phyloP scores from a whole-genome alignment of 2,797 vertebrate species.

The Nyctibius grandis region DNA sequence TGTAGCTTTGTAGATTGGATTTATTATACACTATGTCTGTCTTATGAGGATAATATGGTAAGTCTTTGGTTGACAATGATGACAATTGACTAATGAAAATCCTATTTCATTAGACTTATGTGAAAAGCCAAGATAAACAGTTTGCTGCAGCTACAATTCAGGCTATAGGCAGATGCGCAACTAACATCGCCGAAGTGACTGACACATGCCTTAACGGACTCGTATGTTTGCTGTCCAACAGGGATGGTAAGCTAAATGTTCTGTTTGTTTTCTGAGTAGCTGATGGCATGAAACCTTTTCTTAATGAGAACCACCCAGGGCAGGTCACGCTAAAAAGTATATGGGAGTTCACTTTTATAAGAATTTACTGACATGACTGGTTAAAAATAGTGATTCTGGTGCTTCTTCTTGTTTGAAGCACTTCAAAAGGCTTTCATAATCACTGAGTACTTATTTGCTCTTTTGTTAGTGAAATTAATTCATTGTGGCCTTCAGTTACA shows the following conservation, averaged over 20 bases:
- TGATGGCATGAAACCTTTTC: background rate
- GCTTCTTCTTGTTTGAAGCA: background rate
- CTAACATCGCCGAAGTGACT: conserved; percentile 91
- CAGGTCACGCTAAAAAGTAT: background rate
- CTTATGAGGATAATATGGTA: background rate
- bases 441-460: background rate
- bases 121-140: conserved; percentile 96
- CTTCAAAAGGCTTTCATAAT: background rate
- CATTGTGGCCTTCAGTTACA: background rate
- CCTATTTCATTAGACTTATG: conserved; percentile 85
- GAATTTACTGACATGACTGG: background rate
- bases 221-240: conserved; percentile 92
- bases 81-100: background rate
- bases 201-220: conserved; percentile 94
- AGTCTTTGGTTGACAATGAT: background rate
- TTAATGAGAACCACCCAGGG: background rate
- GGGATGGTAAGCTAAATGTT: conserved; percentile 84
- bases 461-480: background rate
- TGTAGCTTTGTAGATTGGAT: background rate
- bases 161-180: conserved; percentile 94
- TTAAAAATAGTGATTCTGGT: background rate
- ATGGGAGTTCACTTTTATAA: background rate
- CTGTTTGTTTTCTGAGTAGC: background rate
- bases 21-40: background rate
- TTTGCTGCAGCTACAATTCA: conserved; percentile 96